Base-by-base conservation (phyloP, 2,797 vertebrate genomes). In the Lagocephalus sceleratus region DNA sequence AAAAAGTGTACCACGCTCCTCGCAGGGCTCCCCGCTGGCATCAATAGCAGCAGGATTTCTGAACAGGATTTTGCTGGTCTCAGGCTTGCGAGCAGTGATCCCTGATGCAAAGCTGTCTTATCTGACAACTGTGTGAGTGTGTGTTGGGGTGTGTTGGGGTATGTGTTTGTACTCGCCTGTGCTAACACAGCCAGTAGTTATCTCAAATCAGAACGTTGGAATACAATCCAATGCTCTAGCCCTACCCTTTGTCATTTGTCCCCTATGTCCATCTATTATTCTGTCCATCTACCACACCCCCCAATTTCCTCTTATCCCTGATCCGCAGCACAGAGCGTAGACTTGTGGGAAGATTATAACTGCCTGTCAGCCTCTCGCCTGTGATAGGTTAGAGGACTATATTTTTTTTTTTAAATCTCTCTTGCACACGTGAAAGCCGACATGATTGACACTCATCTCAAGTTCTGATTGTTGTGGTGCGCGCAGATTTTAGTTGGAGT, bases 261-360 rank as follows among this genome's bases (percentile, higher is more conserved):
- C 17, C 42, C 10, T 12, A 19, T 11, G 10, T 44, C 17, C 42
- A 44, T 53, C 70, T 51, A 47, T 63, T 35, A 26, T 47, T 39
- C 20, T 20, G 45, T 51, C 53, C 58, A 46, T 19, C 66, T 16
- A 53, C 39, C 48, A 43, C 68, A 74, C 58, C 63, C 67, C 54
- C 71, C n/a, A 32, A 21, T 22, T 9, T 40, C 51, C 49, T 50
- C 55, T 79, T 69, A 79, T 84, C 73, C 76, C 59, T 76, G 65
- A 83, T 79, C 68, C 72, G 43, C 60, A 67, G 68, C 54, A 47
- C 48, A 59, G 45, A 55, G 76, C 80, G 73, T 65, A 65, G 60
- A 72, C 78, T 85, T 78, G 60, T 57, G 64, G 64, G 56, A 71
- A 84, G 82, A 87, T 89, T 85, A 82, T 80, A 75, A 79, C 80